Base-by-base conservation (phyloP, 2,888 invertebrate genomes). In the Rhagophthalmus giganteus region DNA sequence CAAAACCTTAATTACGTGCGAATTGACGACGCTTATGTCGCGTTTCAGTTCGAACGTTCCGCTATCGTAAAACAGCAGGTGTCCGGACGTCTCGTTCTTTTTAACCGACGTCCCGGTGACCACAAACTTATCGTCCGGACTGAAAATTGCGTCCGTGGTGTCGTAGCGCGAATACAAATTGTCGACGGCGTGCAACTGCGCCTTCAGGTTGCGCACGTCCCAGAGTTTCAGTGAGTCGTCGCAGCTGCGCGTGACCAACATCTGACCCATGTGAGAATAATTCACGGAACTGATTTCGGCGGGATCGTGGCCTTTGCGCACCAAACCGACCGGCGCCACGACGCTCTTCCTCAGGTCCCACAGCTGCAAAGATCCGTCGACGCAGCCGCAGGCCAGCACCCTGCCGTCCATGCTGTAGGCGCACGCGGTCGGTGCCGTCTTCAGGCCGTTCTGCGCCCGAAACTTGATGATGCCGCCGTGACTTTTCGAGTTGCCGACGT, bases 221-320 rank as follows among this genome's bases (percentile, higher is more conserved):
- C 97, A 99, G 1, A 99, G 73, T 73, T 98, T 99, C 58, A 99
- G 74, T 0, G 94, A 92, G 63, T 94, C 94, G 71, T 99, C 99
- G 58, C 90, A 89, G 39, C 89, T 87, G 51, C 97, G 79, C 0
- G 92, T 90, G 0, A 88, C 86, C 12, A 97, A 71, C 58, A 82
- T 78, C 3, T 42, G 24, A 7, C 91, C 90, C 46, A 94, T 82
- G 66, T 98, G 95, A 0, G 97, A 94, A 70, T 93, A 98, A 1
- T 84, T 79, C 24, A 99, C 78, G 44, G 88, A 88, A 0, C 91
- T 87, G 13, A 93, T 90, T 69, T 94, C 95, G 0, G 81, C 78
- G 2, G 88, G 88, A 44, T 82, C 79, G 74, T 98, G 97, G 0
- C 93, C 94, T 42, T 82, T 85, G 40, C 94, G 78, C 0, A 91